These are phyloP conservation scores for Sanderia malayensis DNA, from an alignment of 30 jellyfish, hydroid and myxozoan genomes.

Conservation along the genomic window DNA sequence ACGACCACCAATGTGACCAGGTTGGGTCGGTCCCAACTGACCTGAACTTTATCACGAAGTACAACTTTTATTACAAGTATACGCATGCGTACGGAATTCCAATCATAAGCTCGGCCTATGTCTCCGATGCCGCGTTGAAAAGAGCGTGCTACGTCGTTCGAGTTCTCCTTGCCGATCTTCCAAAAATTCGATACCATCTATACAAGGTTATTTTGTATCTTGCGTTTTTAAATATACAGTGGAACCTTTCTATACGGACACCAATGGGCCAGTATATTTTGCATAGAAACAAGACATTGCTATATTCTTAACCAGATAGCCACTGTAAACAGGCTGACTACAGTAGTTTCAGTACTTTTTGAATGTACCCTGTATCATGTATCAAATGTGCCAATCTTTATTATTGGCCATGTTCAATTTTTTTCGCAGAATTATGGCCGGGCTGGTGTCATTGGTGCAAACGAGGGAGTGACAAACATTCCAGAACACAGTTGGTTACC, in stretches of 20 bases:
- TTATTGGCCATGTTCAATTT: neutral
- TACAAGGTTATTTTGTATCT: slow-evolving; percentile 69
- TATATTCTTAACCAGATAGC: too few species aligned
- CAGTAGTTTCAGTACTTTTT: neutral
- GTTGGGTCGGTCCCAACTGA: slow-evolving; percentile 61
- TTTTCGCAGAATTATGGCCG: slow-evolving; percentile 54
- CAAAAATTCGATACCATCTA: slow-evolving; percentile 40
- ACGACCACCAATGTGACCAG: slow-evolving; percentile 54
- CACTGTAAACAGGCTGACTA: too few species aligned
- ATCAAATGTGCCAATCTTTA: too few species aligned
- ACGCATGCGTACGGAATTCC: slow-evolving; percentile 86
- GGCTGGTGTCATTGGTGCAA: slow-evolving; percentile 64
- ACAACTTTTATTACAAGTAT: slow-evolving; percentile 51
- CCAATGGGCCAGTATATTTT: too few species aligned
- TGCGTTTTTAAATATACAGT: too few species aligned
- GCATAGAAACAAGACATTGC: too few species aligned
- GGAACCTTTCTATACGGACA: too few species aligned
- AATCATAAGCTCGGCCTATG: slow-evolving; percentile 56
- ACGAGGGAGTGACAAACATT: slow-evolving; percentile 68
- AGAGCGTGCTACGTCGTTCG: slow-evolving; percentile 75
- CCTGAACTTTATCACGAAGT: slow-evolving; percentile 58
- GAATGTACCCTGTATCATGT: too few species aligned
- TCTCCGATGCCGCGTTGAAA: slow-evolving; percentile 64
- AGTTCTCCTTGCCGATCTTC: slow-evolving; percentile 60
- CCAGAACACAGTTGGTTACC: slow-evolving; percentile 90